Conservation (phyloP, 2,888 invertebrate species). For the Leptinotarsa peninsularis region DNA sequence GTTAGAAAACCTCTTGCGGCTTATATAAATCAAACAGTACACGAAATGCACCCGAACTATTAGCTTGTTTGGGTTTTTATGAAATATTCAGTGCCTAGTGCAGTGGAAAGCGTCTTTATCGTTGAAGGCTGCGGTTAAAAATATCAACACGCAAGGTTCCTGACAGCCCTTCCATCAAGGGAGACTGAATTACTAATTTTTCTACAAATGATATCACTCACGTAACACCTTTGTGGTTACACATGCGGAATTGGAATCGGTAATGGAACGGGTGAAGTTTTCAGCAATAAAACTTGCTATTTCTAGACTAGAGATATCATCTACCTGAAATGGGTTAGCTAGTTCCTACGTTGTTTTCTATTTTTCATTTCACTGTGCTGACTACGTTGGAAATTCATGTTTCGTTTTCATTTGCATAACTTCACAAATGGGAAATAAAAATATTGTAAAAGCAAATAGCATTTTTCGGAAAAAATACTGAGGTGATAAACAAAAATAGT, state of each 20-base stretch:
- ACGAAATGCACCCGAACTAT: constrained; percentile 54
- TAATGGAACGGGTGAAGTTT: constrained; percentile 8
- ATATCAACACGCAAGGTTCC: constrained; percentile 55
- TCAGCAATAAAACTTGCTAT: constrained; percentile 14
- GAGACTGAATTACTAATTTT: constrained; percentile 52
- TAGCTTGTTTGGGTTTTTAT: constrained; percentile 62
- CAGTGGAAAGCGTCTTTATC: constrained; percentile 50
- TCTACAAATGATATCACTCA: constrained; percentile 52
- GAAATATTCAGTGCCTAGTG: constrained; percentile 56
- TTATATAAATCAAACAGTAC: constrained; percentile 61
- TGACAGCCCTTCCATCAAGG: constrained; percentile 28
- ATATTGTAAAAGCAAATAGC: no score
- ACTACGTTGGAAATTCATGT: no score
- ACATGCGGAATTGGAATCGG: constrained; percentile 34
- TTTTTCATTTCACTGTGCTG: neutral
- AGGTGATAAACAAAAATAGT: no score
- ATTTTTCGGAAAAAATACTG: no score
- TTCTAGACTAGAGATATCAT: constrained; percentile 8
- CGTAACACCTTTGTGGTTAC: constrained; percentile 38
- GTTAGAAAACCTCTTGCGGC: constrained; percentile 61
- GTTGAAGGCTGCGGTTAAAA: constrained; percentile 53
- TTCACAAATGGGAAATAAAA: no score
- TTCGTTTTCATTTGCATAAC: no score
- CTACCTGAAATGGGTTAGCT: neutral
- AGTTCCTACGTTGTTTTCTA: neutral